A percentile compares a stretch with the other conserved stretches of the same genome.
phyloP scores from a whole-genome alignment of 1,140 invertebrate genomes.

The Acromyrmex echinatior region DNA sequence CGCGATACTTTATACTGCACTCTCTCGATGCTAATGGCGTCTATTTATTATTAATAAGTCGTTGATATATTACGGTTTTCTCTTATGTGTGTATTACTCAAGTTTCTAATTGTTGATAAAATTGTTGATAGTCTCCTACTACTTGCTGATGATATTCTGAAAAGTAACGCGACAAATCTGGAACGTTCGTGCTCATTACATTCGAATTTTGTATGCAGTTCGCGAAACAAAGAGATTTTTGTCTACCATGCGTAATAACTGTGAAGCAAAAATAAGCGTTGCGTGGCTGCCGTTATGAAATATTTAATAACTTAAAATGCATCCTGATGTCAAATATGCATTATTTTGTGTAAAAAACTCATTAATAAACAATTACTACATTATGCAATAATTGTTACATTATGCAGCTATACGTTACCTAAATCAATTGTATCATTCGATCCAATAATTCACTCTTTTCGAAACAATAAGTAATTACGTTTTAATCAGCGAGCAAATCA shows the following conservation, averaged over 20 bases:
- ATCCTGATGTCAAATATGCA: neutral
- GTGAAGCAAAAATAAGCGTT: neutral
- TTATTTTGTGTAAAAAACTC: constrained; percentile 6
- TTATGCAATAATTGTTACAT: neutral
- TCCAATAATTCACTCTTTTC: neutral
- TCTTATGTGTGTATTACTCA: neutral
- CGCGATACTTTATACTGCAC: neutral
- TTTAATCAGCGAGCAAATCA: neutral
- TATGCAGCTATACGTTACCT: neutral
- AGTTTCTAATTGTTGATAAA: neutral
- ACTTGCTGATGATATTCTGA: neutral
- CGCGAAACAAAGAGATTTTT: neutral
- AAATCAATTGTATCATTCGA: neutral
- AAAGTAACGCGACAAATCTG: neutral
- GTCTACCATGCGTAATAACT: neutral
- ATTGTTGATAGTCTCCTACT: neutral
- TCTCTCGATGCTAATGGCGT: neutral
- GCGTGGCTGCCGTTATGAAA: neutral
- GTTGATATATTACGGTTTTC: neutral
- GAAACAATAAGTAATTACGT: neutral
- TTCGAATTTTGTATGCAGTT: neutral
- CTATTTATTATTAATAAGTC: constrained; percentile 3
- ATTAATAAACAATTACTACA: neutral
- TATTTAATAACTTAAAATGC: neutral
- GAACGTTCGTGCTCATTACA: neutral